Conservation (phyloP, 2,797 vertebrate species). For the Anguilla obscura region DNA sequence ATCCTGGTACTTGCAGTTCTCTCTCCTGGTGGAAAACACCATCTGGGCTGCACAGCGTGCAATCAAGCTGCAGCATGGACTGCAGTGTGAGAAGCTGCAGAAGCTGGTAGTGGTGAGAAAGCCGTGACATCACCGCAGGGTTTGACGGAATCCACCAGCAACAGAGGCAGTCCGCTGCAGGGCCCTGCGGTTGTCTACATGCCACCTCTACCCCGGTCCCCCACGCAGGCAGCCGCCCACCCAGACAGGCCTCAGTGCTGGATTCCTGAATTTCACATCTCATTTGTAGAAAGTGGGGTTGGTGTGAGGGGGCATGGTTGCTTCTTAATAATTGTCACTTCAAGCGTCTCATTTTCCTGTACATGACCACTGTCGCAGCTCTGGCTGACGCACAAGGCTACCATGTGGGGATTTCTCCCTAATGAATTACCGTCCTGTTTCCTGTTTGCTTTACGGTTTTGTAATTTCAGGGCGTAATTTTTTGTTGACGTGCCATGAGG, state of each 20-base stretch:
- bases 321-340: constrained; percentile 12
- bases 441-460: constrained; percentile 26
- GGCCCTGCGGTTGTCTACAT: not conserved
- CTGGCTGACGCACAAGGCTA: not conserved
- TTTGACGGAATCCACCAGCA: not conserved
- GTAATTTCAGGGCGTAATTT: not conserved
- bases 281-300: not conserved
- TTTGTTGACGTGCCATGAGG: not conserved
- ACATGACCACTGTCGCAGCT: not conserved
- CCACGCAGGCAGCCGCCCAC: not conserved
- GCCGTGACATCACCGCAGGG: not conserved
- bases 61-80: not conserved
- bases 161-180: not conserved
- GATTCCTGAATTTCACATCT: constrained; percentile 11
- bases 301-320: not conserved
- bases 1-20: not conserved
- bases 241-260: not conserved
- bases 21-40: not conserved
- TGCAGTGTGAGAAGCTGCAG: too few relatives aligned
- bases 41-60: not conserved
- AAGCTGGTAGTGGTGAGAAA: not conserved
- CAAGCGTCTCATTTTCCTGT: constrained; percentile 14
- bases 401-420: not conserved
- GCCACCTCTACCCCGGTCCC: not conserved
- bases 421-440: constrained; percentile 21